Evolutionary conservation across 2,113 vertebrate genomes (phyloP).

Genomic region (Xyrauchen texanus): DNA sequence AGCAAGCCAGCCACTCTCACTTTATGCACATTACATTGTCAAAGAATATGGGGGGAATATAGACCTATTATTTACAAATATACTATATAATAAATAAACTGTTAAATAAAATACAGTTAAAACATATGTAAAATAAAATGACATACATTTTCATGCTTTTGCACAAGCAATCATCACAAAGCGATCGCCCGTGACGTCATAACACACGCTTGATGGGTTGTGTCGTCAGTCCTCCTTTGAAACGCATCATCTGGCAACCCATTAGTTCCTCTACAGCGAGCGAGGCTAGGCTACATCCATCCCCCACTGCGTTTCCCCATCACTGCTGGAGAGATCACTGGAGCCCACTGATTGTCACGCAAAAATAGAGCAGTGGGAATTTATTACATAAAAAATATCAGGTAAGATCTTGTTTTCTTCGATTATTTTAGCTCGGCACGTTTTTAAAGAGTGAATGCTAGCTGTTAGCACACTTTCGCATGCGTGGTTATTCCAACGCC

Average conservation of each 20-base stretch:
- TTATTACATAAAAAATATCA: not conserved
- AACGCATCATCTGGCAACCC: constrained; percentile 52
- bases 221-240: constrained; percentile 28
- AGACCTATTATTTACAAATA: too few species aligned
- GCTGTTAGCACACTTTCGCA: constrained; percentile 42
- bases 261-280: constrained; percentile 11
- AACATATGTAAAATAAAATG: too few species aligned
- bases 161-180: too few species aligned
- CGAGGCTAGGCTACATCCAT: constrained; percentile 29
- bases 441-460: constrained; percentile 28
- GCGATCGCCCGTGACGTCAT: not conserved
- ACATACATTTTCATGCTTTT: too few species aligned
- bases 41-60: too few species aligned
- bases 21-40: too few species aligned
- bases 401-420: not conserved
- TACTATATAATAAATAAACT: too few species aligned
- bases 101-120: too few species aligned
- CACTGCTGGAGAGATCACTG: not conserved
- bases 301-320: constrained; percentile 15
- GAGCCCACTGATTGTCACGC: not conserved
- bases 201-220: not conserved
- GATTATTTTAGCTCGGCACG: not conserved
- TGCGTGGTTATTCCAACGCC: not conserved
- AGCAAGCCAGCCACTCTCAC: not conserved
- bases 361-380: not conserved